Evolutionary conservation across 2,797 vertebrate genomes (phyloP).

Genomic region (Schizopygopsis malacanthus): DNA sequence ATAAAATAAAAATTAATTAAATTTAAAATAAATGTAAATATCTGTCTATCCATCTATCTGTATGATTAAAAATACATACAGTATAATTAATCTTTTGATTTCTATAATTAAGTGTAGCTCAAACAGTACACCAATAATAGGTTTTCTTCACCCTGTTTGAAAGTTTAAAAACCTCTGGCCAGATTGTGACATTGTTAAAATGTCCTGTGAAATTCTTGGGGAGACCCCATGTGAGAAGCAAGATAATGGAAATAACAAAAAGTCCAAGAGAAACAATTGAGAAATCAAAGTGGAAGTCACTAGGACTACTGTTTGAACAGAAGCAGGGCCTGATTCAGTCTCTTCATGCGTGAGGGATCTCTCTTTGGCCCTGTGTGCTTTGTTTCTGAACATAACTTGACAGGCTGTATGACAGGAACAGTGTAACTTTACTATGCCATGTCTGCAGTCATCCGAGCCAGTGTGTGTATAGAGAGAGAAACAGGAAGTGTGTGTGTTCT

Average conservation of each 20-base stretch:
- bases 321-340: not conserved
- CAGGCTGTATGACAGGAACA: slow-evolving; percentile 71
- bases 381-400: slow-evolving; percentile 52
- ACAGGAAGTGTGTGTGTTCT: slow-evolving; percentile 9
- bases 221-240: not conserved
- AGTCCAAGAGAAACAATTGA: not conserved
- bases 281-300: not conserved
- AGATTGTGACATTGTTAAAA: not conserved
- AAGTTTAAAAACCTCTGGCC: not conserved
- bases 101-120: not conserved
- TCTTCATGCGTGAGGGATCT: not conserved
- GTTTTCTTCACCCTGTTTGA: not conserved
- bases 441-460: slow-evolving; percentile 21
- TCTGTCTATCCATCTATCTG: not conserved
- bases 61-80: not conserved
- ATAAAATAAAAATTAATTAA: not conserved
- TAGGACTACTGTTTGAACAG: not conserved
- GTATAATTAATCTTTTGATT: no score
- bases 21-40: no score
- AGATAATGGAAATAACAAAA: not conserved
- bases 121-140: not conserved
- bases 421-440: slow-evolving; percentile 64
- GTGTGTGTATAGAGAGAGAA: slow-evolving; percentile 42
- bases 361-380: slow-evolving; percentile 62
- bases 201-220: not conserved